Evolutionary conservation across 2,113 vertebrate genomes (phyloP), one percentile per base, ranked within the genome.

Genomic region (Odontophorus gujanensis): DNA sequence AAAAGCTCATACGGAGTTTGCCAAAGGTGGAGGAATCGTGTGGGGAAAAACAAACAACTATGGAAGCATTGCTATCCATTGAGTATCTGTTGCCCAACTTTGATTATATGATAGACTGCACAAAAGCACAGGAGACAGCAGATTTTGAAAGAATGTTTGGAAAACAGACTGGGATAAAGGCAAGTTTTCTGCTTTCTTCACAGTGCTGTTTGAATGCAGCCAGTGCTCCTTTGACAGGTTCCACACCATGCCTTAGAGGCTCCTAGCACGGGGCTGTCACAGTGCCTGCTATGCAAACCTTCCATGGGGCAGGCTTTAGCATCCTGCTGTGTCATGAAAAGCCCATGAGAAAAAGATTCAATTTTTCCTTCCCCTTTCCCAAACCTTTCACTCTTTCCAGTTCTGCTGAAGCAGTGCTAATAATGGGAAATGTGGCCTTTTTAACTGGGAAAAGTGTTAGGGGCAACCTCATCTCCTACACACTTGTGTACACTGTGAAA

Each of bases 1-100:
- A 76, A 62, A 0, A 69, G 89, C 92, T 89, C 87, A 87, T 91
- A 92, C 53, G 78, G 18, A 96, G 75, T 50, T 85, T 87, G 85
- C 93, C 93, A 92, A 94, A 84, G 77, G 26, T 11, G 2, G 53
- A 24, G 36, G 25, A 14, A 9, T 26, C 18, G 17, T 19, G 82
- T 59, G 77, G 65, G 19, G 0, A 9, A 7, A 2, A 34, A 18
- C 51, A 53, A 53, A 53, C 48, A n/a, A 89, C 50, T 73, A 36
- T 89, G 43, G 94, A 87, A 94, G 38, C 38, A 47, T 83, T 73
- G 36, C 78, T 87, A 92, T 69, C 55, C 87, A 71, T 43, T 63
- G 78, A 89, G 24, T 72, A 66, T 19, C 71, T 68, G 30, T 76
- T 80, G 53, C 81, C 72, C 58, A 85, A 55, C 55, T 85, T 65